These are phyloP conservation scores for Cylloceria caligata DNA, from an alignment of 2,888 invertebrate species.

Conservation along the genomic window DNA sequence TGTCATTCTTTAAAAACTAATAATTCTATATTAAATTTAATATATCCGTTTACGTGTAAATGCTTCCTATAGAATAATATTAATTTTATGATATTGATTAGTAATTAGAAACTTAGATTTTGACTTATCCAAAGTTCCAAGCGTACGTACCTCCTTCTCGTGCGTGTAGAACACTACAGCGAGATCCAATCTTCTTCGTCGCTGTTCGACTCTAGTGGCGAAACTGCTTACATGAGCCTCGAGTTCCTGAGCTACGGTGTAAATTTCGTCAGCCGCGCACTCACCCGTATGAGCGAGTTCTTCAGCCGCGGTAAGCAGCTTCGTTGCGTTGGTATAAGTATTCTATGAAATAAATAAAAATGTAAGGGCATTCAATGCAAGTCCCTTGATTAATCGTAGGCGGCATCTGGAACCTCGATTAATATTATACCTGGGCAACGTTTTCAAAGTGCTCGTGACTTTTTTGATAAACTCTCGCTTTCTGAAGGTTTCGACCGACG, in stretches of 20 bases:
- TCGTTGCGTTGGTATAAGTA: slow-evolving; percentile 99
- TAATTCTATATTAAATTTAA: too few species aligned
- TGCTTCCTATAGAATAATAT: too few species aligned
- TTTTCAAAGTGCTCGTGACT: slow-evolving; percentile 99
- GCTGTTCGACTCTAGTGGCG: slow-evolving; percentile 95
- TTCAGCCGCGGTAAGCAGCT: slow-evolving; percentile 97
- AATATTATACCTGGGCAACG: slow-evolving; percentile 93
- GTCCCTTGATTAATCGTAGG: background rate
- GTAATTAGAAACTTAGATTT: background rate
- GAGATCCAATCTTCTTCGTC: slow-evolving; percentile 95
- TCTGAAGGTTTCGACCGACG: slow-evolving; percentile 97
- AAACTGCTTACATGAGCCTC: slow-evolving; percentile 98
- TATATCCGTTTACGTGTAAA: too few species aligned
- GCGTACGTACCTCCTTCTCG: slow-evolving; percentile 93
- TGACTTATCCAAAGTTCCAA: background rate
- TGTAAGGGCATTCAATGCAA: background rate
- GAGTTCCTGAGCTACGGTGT: slow-evolving; percentile 96
- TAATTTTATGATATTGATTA: background rate
- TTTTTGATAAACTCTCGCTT: slow-evolving; percentile 98
- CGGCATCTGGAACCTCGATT: background rate
- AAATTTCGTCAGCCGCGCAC: slow-evolving; percentile 98
- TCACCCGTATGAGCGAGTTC: slow-evolving; percentile 98
- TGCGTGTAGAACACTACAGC: slow-evolving; percentile 98
- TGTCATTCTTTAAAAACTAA: too few species aligned
- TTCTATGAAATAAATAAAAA: slow-evolving; percentile 88